Conservation (phyloP, 1,140 invertebrate species). For the Camponotus floridanus region DNA sequence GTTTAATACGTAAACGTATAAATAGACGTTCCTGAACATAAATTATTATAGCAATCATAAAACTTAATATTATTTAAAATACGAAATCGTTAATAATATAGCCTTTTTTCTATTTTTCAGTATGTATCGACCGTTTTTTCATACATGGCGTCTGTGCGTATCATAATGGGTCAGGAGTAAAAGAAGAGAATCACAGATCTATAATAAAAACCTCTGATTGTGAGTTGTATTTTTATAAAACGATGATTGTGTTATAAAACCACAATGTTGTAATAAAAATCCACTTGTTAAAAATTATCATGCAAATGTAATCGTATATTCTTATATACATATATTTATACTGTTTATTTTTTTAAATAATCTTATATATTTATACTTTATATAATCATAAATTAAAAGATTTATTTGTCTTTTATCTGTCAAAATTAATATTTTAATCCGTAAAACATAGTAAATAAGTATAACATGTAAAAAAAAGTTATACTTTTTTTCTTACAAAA, state of each 20-base stretch:
- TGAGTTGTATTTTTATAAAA: conserved; percentile 10
- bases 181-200: neutral
- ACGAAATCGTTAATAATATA: no score
- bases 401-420: conserved; percentile 21
- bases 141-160: conserved; percentile 44
- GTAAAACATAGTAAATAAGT: neutral
- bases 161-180: conserved; percentile 21
- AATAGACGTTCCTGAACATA: neutral
- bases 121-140: conserved; percentile 50
- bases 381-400: neutral
- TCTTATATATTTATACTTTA: neutral
- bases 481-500: neutral
- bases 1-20: no score
- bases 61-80: no score
- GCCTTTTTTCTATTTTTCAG: conserved; percentile 8
- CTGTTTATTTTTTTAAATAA: neutral
- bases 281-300: neutral
- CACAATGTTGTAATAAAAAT: neutral
- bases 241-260: neutral
- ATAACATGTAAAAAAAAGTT: neutral
- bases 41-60: no score
- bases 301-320: neutral
- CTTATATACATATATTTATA: neutral
- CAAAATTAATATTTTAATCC: neutral
- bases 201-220: neutral